These are phyloP conservation scores for Porphyrio hochstetteri DNA, from an alignment of 2,113 vertebrate genomes.

Conservation along the genomic window DNA sequence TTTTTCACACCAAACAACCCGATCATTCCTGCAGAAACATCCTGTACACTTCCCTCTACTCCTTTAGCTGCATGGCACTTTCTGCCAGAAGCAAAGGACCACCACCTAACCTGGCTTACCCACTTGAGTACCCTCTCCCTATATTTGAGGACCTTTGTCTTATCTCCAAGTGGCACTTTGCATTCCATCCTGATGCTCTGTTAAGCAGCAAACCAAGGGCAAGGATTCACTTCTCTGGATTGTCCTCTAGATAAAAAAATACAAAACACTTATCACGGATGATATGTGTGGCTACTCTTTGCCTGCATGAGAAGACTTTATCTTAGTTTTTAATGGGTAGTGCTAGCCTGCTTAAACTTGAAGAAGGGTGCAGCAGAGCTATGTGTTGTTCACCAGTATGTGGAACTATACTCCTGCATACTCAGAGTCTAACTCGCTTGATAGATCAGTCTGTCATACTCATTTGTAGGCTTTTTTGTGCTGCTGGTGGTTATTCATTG, in stretches of 20 bases:
- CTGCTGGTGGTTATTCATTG: not conserved
- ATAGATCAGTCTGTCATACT: not conserved
- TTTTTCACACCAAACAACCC: not conserved
- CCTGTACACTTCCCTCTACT: not conserved
- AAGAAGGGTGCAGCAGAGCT: not conserved
- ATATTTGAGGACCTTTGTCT: not conserved
- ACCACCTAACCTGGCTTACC: not conserved
- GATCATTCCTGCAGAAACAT: not conserved
- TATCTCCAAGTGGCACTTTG: constrained; percentile 41
- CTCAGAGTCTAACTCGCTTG: not conserved
- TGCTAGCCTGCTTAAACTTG: not conserved
- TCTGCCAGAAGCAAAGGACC: not conserved
- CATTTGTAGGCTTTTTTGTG: not conserved
- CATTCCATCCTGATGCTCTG: constrained; percentile 24
- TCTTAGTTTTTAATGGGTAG: not conserved
- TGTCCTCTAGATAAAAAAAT: not conserved
- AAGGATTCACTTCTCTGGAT: not conserved
- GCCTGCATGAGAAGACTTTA: not conserved
- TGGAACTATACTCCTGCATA: not conserved
- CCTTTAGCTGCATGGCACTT: not conserved
- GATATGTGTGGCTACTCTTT: not conserved
- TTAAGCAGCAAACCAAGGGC: not conserved
- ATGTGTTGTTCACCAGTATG: not conserved
- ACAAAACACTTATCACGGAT: not conserved
- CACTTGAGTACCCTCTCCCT: not conserved